phyloP scores from a whole-genome alignment of 1,140 invertebrate species.

The Aphaenogaster ashmeadi region DNA sequence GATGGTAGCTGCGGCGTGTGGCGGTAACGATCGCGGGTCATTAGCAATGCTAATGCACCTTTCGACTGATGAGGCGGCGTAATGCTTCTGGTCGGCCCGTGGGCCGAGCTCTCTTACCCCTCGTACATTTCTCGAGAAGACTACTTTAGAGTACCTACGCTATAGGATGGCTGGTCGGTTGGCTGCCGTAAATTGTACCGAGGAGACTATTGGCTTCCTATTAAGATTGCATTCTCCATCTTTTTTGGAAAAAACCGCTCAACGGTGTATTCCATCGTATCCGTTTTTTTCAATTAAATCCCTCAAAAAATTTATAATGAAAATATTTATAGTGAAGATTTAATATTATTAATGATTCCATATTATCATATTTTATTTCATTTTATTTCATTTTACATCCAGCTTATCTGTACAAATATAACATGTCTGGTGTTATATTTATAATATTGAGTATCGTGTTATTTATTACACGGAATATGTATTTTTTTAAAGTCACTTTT shows the following conservation, averaged over 20 bases:
- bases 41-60: conserved; percentile 85
- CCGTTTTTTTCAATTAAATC: not conserved
- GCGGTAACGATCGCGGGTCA: conserved; percentile 82
- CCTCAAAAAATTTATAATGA: conserved; percentile 1
- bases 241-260: conserved; percentile 45
- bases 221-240: conserved; percentile 72
- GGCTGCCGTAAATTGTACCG: conserved; percentile 73
- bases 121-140: conserved; percentile 68
- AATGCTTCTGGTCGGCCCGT: conserved; percentile 70
- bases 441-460: not conserved
- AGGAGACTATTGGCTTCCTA: conserved; percentile 78
- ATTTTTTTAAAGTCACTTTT: not conserved
- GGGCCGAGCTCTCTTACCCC: conserved; percentile 44
- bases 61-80: conserved; percentile 83
- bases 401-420: not conserved
- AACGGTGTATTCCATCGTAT: not conserved
- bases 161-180: conserved; percentile 29
- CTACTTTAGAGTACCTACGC: conserved; percentile 64
- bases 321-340: conserved; percentile 3
- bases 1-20: conserved; percentile 73
- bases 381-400: not conserved
- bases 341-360: not conserved
- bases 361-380: not conserved
- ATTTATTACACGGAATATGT: not conserved
- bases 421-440: not conserved